Evolutionary conservation across 1,140 invertebrate genomes (phyloP).

Genomic region (Zaprionus inermis): DNA sequence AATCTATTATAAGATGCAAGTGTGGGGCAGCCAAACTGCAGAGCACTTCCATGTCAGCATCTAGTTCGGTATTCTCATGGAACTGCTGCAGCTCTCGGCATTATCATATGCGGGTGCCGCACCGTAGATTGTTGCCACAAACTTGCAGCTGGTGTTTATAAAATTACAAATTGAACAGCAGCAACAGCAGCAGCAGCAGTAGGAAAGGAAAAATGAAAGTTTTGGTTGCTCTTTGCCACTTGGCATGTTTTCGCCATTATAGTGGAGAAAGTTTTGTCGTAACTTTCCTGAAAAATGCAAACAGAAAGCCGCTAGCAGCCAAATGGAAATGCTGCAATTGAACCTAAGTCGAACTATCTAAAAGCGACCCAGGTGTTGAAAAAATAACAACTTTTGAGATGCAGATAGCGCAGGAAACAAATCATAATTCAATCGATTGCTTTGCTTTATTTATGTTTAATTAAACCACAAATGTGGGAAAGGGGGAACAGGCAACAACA

Average conservation of each 20-base stretch:
- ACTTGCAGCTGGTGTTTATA: conserved; percentile 65
- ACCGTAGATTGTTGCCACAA: conserved; percentile 36
- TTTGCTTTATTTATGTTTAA: conserved; percentile 1
- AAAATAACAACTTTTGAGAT: not conserved
- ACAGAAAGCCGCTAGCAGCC: not conserved
- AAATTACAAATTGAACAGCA: conserved; percentile 64
- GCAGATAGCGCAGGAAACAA: not conserved
- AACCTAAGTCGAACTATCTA: not conserved
- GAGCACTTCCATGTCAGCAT: too few relatives aligned
- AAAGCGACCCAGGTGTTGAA: not conserved
- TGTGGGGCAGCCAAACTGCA: too few relatives aligned
- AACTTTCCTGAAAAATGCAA: not conserved
- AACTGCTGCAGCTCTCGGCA: not conserved
- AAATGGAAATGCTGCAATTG: conserved; percentile 3
- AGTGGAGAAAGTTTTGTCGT: conserved; percentile 8
- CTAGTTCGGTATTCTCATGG: not conserved
- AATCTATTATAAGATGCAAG: conserved; percentile 15
- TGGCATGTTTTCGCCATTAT: conserved; percentile 19
- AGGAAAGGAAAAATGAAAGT: conserved; percentile 4
- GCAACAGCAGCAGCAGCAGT: not conserved
- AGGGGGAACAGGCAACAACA: not conserved
- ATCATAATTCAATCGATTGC: not conserved
- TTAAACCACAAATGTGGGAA: not conserved
- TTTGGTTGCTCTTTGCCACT: not conserved
- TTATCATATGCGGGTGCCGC: conserved; percentile 1